Percentiles rank a stretch among this genome's conserved stretches.
Conservation (phyloP, 2,888 invertebrate genomes). For the Acrocera orbiculus region DNA sequence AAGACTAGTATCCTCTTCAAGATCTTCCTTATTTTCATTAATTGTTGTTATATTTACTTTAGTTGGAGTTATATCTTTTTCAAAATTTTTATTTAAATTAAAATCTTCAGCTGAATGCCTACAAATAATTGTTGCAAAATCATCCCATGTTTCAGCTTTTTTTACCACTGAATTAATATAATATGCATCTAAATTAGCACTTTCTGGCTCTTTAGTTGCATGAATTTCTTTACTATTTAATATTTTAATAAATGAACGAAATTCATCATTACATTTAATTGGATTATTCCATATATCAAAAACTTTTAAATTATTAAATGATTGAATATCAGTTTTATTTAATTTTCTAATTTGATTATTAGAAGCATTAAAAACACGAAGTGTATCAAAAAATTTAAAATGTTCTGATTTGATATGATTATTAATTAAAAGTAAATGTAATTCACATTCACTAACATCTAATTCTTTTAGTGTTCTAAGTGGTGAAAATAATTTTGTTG, state of each 20-base stretch:
- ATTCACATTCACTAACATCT: slow-evolving; percentile 50
- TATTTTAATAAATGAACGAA: slow-evolving; percentile 42
- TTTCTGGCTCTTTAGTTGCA: slow-evolving; percentile 18
- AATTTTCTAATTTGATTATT: slow-evolving; percentile 25
- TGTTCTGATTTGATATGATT: slow-evolving; percentile 25
- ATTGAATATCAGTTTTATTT: slow-evolving; percentile 20
- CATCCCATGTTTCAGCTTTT: slow-evolving; percentile 21
- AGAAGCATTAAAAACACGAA: slow-evolving; percentile 38
- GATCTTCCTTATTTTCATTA: slow-evolving; percentile 22
- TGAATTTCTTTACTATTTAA: slow-evolving; percentile 21
- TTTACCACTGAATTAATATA: slow-evolving; percentile 14
- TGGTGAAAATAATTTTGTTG: slow-evolving; percentile 46
- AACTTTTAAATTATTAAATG: slow-evolving; percentile 29
- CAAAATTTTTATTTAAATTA: slow-evolving; percentile 1
- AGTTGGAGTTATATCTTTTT: no score
- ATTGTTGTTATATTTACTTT: slow-evolving; percentile 14
- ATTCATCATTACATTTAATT: slow-evolving; percentile 47
- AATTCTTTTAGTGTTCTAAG: slow-evolving; percentile 44
- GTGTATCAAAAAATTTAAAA: slow-evolving; percentile 34
- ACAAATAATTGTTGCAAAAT: slow-evolving; percentile 25
- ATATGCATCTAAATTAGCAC: slow-evolving; percentile 17
- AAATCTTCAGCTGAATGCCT: slow-evolving; percentile 17
- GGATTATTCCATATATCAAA: slow-evolving; percentile 44
- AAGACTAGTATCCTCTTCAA: slow-evolving; percentile 28
- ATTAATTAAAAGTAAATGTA: slow-evolving; percentile 47